Evolutionary conservation across 2,113 vertebrate species (phyloP).

Genomic region (Coptodon bakossiorum): DNA sequence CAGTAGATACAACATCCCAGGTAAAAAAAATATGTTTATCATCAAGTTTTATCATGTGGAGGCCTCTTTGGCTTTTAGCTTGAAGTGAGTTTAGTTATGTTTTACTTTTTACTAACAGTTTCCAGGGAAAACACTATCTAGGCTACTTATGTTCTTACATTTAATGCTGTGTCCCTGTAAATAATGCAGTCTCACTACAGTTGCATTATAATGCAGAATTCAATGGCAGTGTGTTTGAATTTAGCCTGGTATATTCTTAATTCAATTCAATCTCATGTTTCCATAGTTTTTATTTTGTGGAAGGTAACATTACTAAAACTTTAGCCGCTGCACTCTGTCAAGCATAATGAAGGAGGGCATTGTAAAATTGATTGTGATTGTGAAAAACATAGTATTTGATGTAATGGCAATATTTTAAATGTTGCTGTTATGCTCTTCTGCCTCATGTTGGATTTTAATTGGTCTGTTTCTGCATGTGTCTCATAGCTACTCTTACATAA

Average conservation of each 20-base stretch:
- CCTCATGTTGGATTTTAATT: neutral
- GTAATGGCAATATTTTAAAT: neutral
- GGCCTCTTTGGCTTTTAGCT: neutral
- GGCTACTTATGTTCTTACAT: neutral
- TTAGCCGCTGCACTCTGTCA: neutral
- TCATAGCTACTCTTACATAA: neutral
- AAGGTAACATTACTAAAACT: neutral
- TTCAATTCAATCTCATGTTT: neutral
- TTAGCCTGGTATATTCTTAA: neutral
- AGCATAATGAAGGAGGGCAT: neutral
- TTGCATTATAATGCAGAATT: neutral
- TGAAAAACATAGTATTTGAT: neutral
- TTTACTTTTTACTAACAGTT: neutral
- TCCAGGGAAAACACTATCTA: neutral
- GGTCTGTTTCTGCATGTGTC: neutral
- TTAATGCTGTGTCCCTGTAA: neutral
- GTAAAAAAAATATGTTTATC: neutral
- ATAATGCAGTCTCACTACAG: neutral
- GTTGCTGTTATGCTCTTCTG: neutral
- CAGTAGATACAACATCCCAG: neutral
- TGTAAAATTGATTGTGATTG: neutral
- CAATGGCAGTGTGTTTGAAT: neutral
- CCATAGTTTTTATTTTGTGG: neutral
- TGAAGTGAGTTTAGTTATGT: neutral
- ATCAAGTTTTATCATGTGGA: neutral